Evolutionary conservation across 2,113 vertebrate genomes (phyloP).

Genomic region (Callopanchax toddi): DNA sequence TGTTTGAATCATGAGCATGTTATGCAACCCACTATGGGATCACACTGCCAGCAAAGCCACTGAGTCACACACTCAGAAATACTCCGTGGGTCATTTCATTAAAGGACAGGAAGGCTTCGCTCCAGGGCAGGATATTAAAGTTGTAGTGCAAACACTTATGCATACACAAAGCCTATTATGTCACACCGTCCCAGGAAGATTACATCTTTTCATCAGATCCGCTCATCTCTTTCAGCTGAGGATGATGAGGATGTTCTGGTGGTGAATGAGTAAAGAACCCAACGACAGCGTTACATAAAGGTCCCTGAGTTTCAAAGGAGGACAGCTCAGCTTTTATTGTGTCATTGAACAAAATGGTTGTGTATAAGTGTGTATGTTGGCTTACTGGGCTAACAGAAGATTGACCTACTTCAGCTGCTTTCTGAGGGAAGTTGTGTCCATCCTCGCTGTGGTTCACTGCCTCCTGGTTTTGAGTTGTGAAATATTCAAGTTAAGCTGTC

Average conservation of each 20-base stretch:
- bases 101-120: slow-evolving; percentile 41
- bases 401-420: background rate
- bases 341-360: slow-evolving; percentile 16
- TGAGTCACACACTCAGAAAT: slow-evolving; percentile 33
- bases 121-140: slow-evolving; percentile 31
- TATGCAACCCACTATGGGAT: slow-evolving; percentile 52
- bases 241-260: slow-evolving; percentile 31
- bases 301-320: slow-evolving; percentile 44
- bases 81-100: slow-evolving; percentile 28
- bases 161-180: slow-evolving; percentile 31
- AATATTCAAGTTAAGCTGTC: background rate
- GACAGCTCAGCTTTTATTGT: slow-evolving; percentile 58
- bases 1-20: slow-evolving; percentile 26
- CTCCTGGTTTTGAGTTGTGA: background rate
- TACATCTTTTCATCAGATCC: slow-evolving; percentile 25
- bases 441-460: background rate
- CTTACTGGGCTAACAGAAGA: background rate
- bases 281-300: slow-evolving; percentile 70
- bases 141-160: slow-evolving; percentile 16
- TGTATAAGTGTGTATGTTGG: slow-evolving; percentile 14
- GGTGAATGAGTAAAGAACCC: too few relatives aligned
- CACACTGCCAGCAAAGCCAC: slow-evolving; percentile 40
- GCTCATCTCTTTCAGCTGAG: slow-evolving; percentile 10
- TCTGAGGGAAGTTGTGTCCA: background rate
- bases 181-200: slow-evolving; percentile 13